A percentile compares a stretch with the other conserved stretches of the same genome.
Evolutionary conservation across 2,797 vertebrate genomes (phyloP).

Genomic region (Lemur catta): DNA sequence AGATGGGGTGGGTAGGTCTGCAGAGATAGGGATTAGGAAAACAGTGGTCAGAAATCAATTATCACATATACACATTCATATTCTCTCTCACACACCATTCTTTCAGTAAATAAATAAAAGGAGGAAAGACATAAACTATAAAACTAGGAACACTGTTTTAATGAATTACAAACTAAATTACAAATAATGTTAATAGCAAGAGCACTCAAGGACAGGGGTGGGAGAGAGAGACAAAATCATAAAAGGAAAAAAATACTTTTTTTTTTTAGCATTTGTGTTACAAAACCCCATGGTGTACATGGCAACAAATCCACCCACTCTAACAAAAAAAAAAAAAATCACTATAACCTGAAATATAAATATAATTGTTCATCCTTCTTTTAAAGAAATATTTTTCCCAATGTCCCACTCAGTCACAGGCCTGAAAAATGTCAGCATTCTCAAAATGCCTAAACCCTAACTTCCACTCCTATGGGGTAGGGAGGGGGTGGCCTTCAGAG

Average conservation of each 20-base stretch:
- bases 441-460: slow-evolving; percentile 50
- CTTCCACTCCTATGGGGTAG: neutral
- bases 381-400: slow-evolving; percentile 67
- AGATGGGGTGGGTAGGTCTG: neutral
- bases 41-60: neutral
- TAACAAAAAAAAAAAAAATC: neutral
- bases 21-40: neutral
- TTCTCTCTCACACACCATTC: slow-evolving; percentile 10
- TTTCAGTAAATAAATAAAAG: slow-evolving; percentile 50
- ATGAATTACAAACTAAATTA: slow-evolving; percentile 80
- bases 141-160: slow-evolving; percentile 76
- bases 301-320: slow-evolving; percentile 64
- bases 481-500: neutral
- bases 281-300: slow-evolving; percentile 71
- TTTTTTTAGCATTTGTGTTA: slow-evolving; percentile 60
- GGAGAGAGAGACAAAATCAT: slow-evolving; percentile 52
- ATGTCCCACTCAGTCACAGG: slow-evolving; percentile 22
- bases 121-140: slow-evolving; percentile 52
- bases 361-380: slow-evolving; percentile 75
- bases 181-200: slow-evolving; percentile 73
- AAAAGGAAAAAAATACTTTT: slow-evolving; percentile 57
- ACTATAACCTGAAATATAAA: slow-evolving; percentile 77
- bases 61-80: neutral
- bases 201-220: slow-evolving; percentile 41
- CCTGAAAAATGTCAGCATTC: slow-evolving; percentile 65